A percentile compares a stretch with the other conserved stretches of the same genome.
phyloP scores from a whole-genome alignment of 2,113 vertebrate species.

The Strix uralensis region DNA sequence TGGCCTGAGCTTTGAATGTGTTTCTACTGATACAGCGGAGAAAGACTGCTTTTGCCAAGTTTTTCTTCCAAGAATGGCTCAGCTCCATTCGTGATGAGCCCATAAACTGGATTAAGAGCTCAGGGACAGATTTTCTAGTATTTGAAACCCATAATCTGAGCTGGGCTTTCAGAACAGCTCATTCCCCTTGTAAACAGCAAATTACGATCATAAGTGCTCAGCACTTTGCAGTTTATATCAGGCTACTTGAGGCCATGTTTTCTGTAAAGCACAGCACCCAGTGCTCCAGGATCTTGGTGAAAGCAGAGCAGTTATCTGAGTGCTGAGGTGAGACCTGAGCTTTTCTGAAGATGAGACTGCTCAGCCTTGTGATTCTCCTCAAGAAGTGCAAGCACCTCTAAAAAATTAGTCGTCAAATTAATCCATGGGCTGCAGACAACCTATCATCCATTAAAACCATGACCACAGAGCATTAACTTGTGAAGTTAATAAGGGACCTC shows the following conservation, averaged over 20 bases:
- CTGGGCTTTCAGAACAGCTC: neutral
- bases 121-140: neutral
- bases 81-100: neutral
- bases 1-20: neutral
- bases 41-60: neutral
- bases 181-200: neutral
- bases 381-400: neutral
- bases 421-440: neutral
- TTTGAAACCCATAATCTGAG: neutral
- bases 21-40: neutral
- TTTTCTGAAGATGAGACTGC: neutral
- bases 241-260: accelerated
- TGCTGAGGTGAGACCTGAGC: neutral
- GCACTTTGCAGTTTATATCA: neutral
- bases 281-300: neutral
- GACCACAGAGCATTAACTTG: no score
- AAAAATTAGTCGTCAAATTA: neutral
- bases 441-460: accelerated
- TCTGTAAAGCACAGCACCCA: neutral
- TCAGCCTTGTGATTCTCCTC: neutral
- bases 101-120: constrained; percentile 3
- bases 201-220: neutral
- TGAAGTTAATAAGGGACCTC: neutral
- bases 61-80: constrained; percentile 23
- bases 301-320: neutral